Percentiles rank a stretch among this genome's conserved stretches.
These are phyloP conservation scores for Sebastiscus tertius DNA, from an alignment of 2,797 vertebrate genomes.

Conservation along the genomic window DNA sequence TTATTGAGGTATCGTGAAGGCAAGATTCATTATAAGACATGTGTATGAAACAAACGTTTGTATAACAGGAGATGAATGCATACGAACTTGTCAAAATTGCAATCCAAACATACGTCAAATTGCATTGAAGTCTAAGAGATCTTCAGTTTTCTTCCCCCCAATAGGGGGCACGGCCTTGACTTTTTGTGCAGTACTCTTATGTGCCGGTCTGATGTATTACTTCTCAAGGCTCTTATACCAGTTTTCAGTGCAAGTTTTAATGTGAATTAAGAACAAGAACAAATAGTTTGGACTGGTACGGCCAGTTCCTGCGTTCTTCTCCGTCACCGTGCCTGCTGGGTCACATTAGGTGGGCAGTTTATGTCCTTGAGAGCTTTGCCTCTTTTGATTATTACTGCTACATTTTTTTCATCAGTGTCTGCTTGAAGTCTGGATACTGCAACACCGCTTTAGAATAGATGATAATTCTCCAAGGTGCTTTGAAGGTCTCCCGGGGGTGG, in stretches of 20 bases:
- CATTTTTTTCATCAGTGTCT: conserved; percentile 41
- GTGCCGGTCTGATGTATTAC: not conserved
- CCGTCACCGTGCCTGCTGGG: conserved; percentile 2
- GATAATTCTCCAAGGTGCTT: conserved; percentile 56
- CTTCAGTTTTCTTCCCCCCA: too few relatives aligned
- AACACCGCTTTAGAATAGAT: conserved; percentile 45
- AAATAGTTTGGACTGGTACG: not conserved
- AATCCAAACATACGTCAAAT: too few relatives aligned
- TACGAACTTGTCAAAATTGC: too few relatives aligned
- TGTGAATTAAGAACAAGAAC: not conserved
- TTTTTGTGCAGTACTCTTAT: too few relatives aligned
- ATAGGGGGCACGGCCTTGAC: too few relatives aligned
- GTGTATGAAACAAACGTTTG: too few relatives aligned
- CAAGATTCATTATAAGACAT: too few relatives aligned
- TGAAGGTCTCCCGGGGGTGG: conserved; percentile 40
- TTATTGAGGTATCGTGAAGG: too few relatives aligned
- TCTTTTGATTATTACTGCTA: conserved; percentile 47
- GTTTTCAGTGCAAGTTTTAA: not conserved
- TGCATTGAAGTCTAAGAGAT: too few relatives aligned
- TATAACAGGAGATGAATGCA: too few relatives aligned
- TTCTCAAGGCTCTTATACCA: not conserved
- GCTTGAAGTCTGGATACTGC: conserved; percentile 37
- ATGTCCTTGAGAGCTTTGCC: conserved; percentile 56
- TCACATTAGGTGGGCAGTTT: conserved; percentile 22
- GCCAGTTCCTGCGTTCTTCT: not conserved